phyloP scores from a whole-genome alignment of 2,113 vertebrate species.

The Ascaphus truei region DNA sequence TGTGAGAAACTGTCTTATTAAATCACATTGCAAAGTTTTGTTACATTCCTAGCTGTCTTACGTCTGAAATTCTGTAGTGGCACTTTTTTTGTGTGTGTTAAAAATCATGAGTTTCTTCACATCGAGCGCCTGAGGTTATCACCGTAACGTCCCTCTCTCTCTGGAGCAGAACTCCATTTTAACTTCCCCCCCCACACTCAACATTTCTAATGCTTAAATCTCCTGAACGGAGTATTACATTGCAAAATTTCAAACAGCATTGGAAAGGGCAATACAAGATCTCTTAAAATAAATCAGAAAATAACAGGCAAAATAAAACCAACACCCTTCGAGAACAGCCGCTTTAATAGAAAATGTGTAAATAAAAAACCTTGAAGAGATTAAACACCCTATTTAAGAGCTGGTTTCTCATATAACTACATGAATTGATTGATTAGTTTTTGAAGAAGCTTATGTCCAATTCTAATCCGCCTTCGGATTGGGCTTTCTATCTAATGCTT shows the following conservation, averaged over 20 bases:
- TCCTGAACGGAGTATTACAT: no score
- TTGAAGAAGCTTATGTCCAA: conserved; percentile 92
- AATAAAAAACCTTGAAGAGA: conserved; percentile 82
- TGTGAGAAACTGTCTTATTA: neutral
- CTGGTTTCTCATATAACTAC: conserved; percentile 78
- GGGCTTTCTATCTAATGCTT: conserved; percentile 88
- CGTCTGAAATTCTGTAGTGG: conserved; percentile 35
- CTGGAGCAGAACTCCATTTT: no score
- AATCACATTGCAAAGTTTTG: conserved; percentile 43
- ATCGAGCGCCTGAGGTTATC: no score
- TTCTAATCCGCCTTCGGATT: conserved; percentile 89
- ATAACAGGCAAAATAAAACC: no score
- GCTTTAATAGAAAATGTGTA: conserved; percentile 50
- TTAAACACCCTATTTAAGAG: conserved; percentile 80
- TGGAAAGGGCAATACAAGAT: no score
- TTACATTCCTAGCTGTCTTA: neutral
- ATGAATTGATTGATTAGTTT: conserved; percentile 90
- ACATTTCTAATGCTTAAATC: no score
- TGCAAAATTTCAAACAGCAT: no score
- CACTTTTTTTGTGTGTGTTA: no score
- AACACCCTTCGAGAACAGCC: no score
- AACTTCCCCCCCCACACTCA: no score
- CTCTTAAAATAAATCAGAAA: conserved; percentile 1
- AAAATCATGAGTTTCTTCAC: no score
- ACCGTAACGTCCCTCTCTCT: no score